A percentile compares a stretch with the other conserved stretches of the same genome.
Conservation (phyloP, 2,888 invertebrate genomes). For the Xestia c-nigrum region DNA sequence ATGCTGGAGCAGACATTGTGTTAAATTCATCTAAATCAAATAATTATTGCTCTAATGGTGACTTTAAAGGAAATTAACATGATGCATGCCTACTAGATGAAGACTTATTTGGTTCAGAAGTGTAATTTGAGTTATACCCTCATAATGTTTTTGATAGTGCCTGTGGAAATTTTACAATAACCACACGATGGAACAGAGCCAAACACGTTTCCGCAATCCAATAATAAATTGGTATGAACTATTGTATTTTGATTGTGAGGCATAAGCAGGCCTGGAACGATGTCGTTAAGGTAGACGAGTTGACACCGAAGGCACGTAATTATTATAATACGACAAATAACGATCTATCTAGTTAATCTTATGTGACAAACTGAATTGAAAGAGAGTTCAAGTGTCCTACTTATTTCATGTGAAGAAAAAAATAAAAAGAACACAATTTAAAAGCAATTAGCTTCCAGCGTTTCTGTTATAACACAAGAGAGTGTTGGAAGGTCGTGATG, state of each 20-base stretch:
- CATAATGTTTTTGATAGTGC: conserved; percentile 69
- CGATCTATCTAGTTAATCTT: conserved; percentile 60
- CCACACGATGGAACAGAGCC: conserved; percentile 72
- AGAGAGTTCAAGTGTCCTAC: conserved; percentile 65
- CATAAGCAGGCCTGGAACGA: conserved; percentile 24
- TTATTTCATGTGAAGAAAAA: conserved; percentile 63
- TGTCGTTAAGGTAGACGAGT: conserved; percentile 45
- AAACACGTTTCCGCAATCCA: conserved; percentile 73
- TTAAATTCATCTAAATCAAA: conserved; percentile 62
- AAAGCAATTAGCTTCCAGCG: conserved; percentile 79
- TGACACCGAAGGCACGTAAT: conserved; percentile 35
- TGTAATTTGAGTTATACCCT: conserved; percentile 39
- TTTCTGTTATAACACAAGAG: conserved; percentile 66
- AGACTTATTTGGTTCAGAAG: conserved; percentile 20
- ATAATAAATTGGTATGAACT: conserved; percentile 71
- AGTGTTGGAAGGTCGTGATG: too few relatives aligned
- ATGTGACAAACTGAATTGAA: conserved; percentile 65
- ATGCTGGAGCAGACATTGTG: conserved; percentile 46
- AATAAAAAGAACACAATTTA: conserved; percentile 71
- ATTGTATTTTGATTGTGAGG: conserved; percentile 69
- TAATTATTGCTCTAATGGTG: conserved; percentile 51
- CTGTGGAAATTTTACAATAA: conserved; percentile 69
- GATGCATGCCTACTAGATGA: conserved; percentile 38
- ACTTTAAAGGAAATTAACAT: conserved; percentile 55
- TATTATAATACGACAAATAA: conserved; percentile 59